phyloP scores from a whole-genome alignment of 53 echinoderm and acorn worm genomes.

The Crossaster papposus region DNA sequence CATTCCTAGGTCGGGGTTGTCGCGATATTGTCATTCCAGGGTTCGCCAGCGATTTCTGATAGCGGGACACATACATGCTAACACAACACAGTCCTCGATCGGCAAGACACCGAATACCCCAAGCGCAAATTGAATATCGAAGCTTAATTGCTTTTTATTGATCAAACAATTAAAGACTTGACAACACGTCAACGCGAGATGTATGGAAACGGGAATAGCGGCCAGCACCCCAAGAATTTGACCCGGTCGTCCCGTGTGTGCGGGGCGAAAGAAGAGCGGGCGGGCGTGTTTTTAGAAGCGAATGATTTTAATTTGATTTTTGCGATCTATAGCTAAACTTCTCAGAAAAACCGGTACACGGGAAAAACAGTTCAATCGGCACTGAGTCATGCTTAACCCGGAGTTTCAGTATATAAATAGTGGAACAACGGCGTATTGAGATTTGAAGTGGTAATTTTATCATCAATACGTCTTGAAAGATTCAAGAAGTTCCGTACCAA shows the following conservation, averaged over 20 bases:
- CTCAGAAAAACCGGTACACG: not conserved
- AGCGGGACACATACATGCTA: constrained; percentile 2
- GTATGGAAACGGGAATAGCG: not conserved
- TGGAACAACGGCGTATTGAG: no score
- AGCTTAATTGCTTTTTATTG: constrained; percentile 60
- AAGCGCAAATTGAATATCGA: constrained; percentile 53
- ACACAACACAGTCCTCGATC: not conserved
- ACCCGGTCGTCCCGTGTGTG: not conserved
- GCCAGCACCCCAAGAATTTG: constrained; percentile 16
- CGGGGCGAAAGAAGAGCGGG: not conserved
- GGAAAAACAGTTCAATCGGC: not conserved
- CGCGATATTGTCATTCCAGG: constrained; percentile 32
- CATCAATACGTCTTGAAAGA: no score
- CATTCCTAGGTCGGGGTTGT: constrained; percentile 9
- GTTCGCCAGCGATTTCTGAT: constrained; percentile 30
- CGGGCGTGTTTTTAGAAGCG: not conserved
- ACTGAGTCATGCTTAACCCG: not conserved
- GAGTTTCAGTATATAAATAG: not conserved
- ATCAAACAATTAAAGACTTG: constrained; percentile 43
- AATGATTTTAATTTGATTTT: constrained; percentile 50
- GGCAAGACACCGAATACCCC: not conserved
- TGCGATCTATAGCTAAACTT: constrained; percentile 4
- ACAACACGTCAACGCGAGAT: constrained; percentile 19
- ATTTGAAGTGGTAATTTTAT: no score
- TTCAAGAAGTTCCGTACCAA: no score